Conservation (phyloP, 2,113 vertebrate species). For the Montifringilla adamsi region DNA sequence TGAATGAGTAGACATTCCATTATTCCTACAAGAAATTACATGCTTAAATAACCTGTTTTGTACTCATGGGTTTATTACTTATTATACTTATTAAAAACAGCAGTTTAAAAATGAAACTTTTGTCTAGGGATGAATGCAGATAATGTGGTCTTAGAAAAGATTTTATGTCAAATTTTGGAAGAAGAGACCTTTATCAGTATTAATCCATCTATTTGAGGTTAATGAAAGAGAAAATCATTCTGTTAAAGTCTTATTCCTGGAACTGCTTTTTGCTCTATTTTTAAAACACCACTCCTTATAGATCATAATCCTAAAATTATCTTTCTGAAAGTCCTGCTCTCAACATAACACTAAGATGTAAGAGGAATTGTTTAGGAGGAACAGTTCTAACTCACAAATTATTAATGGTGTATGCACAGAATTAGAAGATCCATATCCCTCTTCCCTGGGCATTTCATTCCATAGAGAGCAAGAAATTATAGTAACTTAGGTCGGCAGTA, state of each 20-base stretch:
- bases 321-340: conserved; percentile 3
- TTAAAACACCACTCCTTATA: neutral
- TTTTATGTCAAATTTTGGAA: neutral
- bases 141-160: neutral
- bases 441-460: neutral
- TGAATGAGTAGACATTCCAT: neutral
- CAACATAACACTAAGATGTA: neutral
- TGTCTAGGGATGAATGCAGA: neutral
- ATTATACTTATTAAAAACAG: neutral
- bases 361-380: neutral
- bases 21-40: neutral
- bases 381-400: neutral
- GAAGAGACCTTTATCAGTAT: neutral
- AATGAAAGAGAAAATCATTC: neutral
- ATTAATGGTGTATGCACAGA: neutral
- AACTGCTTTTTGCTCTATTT: conserved; percentile 35
- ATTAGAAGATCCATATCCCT: neutral
- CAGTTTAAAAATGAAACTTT: neutral
- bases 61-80: neutral
- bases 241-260: conserved; percentile 1
- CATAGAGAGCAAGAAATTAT: neutral
- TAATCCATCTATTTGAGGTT: neutral
- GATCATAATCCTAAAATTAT: conserved; percentile 19
- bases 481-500: neutral
- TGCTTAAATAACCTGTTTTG: neutral